These are phyloP conservation scores for Leptoteleia sp. DNA, from an alignment of 1,140 invertebrate species.

Conservation along the genomic window DNA sequence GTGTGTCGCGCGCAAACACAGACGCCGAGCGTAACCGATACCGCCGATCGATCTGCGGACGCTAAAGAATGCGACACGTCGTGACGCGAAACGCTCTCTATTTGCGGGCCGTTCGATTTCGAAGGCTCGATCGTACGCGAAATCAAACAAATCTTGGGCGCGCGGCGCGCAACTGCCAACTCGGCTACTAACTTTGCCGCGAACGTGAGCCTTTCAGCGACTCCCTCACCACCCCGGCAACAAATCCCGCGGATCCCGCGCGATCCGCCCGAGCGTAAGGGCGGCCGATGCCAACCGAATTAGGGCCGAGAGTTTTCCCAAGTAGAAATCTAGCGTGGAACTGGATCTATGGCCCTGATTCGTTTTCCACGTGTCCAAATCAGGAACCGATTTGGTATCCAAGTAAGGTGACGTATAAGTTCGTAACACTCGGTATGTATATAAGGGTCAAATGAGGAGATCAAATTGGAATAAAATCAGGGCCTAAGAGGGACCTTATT, in stretches of 20 bases:
- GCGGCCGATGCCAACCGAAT: too few species aligned
- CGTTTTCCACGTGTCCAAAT: too few species aligned
- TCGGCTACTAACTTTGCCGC: slow-evolving; percentile 31
- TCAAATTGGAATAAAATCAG: too few species aligned
- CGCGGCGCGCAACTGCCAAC: slow-evolving; percentile 28
- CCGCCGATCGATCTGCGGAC: slow-evolving; percentile 39
- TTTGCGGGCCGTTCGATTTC: slow-evolving; percentile 32
- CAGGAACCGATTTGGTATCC: too few species aligned
- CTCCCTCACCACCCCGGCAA: slow-evolving; percentile 7
- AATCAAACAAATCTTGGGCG: slow-evolving; percentile 32
- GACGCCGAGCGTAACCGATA: slow-evolving; percentile 28
- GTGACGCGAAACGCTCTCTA: slow-evolving; percentile 22
- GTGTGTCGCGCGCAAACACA: slow-evolving; percentile 27
- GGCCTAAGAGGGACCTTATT: too few species aligned
- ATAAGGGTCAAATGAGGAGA: too few species aligned
- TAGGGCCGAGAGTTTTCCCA: too few species aligned
- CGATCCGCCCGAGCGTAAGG: too few species aligned
- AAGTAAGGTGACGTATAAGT: too few species aligned
- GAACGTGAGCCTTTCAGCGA: slow-evolving; percentile 41
- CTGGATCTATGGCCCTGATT: too few species aligned
- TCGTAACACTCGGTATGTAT: too few species aligned
- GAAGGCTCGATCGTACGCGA: slow-evolving; percentile 31
- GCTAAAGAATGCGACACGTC: slow-evolving; percentile 31
- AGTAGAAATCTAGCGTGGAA: too few species aligned
- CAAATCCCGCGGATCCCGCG: slow-evolving; percentile 28